Evolutionary conservation across 2,888 invertebrate genomes (phyloP).

Genomic region (Carabus problematicus): DNA sequence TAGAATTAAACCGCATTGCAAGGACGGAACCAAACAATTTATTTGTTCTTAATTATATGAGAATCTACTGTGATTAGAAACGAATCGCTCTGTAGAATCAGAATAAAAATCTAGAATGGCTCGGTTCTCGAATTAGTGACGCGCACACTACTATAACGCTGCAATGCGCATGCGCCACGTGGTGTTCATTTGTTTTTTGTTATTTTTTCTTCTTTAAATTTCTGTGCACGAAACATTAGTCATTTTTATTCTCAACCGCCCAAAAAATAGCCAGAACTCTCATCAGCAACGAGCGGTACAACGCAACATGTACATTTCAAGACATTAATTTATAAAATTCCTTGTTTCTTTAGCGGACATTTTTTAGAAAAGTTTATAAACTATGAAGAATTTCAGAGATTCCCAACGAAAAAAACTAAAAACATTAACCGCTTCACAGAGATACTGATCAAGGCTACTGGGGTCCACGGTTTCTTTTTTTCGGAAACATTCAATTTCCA

Average conservation of each 20-base stretch:
- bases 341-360: too few relatives aligned
- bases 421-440: slow-evolving; percentile 9
- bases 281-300: slow-evolving; percentile 20
- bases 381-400: too few relatives aligned
- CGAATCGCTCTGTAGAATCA: too few relatives aligned
- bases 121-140: too few relatives aligned
- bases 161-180: slow-evolving; percentile 1
- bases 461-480: slow-evolving; percentile 24
- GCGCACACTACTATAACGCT: not conserved
- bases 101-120: too few relatives aligned
- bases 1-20: too few relatives aligned
- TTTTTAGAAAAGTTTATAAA: too few relatives aligned
- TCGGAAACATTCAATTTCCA: slow-evolving; percentile 39
- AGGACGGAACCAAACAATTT: too few relatives aligned
- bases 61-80: too few relatives aligned
- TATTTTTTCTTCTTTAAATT: slow-evolving; percentile 34
- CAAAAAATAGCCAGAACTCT: slow-evolving; percentile 20
- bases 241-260: slow-evolving; percentile 39
- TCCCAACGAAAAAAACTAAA: too few relatives aligned
- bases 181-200: slow-evolving; percentile 33
- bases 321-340: too few relatives aligned
- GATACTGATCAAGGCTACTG: not conserved
- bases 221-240: slow-evolving; percentile 38
- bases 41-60: too few relatives aligned
- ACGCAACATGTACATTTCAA: not conserved